phyloP scores from a whole-genome alignment of 2,797 vertebrate species.

The Phoxinus dragarum region DNA sequence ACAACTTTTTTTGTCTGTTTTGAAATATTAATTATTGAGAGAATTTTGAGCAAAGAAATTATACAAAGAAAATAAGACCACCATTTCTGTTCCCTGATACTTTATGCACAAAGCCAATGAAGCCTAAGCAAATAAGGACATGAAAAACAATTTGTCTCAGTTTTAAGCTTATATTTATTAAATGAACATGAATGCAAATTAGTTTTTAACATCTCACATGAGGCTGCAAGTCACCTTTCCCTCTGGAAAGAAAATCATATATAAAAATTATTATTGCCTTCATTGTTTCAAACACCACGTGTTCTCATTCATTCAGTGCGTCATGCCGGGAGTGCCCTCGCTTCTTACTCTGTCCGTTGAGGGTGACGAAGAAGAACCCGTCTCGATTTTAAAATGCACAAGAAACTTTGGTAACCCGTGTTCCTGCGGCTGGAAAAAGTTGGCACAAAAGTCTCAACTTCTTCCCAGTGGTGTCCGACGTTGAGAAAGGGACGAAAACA shows the following conservation, averaged over 20 bases:
- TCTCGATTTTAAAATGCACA: slow-evolving; percentile 24
- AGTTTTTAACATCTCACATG: slow-evolving; percentile 69
- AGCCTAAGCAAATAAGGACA: not conserved
- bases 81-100: not conserved
- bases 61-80: not conserved
- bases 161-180: slow-evolving; percentile 79
- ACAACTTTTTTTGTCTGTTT: not conserved
- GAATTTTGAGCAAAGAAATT: not conserved
- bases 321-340: slow-evolving; percentile 29
- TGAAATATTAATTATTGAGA: not conserved
- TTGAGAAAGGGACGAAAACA: slow-evolving; percentile 39
- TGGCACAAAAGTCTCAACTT: slow-evolving; percentile 31
- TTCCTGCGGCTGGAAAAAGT: slow-evolving; percentile 7
- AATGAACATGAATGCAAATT: slow-evolving; percentile 75
- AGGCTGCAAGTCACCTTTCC: slow-evolving; percentile 75
- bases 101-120: not conserved
- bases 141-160: slow-evolving; percentile 44
- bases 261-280: slow-evolving; percentile 72
- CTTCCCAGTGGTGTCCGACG: not conserved
- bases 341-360: not conserved
- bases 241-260: slow-evolving; percentile 65
- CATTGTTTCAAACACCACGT: slow-evolving; percentile 53
- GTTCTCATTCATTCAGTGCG: slow-evolving; percentile 30
- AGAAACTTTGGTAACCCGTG: slow-evolving; percentile 50
- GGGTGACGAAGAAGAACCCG: not conserved